A percentile compares a stretch with the other conserved stretches of the same genome.
Conservation (phyloP, 2,797 vertebrate species). For the Gastrophryne carolinensis region DNA sequence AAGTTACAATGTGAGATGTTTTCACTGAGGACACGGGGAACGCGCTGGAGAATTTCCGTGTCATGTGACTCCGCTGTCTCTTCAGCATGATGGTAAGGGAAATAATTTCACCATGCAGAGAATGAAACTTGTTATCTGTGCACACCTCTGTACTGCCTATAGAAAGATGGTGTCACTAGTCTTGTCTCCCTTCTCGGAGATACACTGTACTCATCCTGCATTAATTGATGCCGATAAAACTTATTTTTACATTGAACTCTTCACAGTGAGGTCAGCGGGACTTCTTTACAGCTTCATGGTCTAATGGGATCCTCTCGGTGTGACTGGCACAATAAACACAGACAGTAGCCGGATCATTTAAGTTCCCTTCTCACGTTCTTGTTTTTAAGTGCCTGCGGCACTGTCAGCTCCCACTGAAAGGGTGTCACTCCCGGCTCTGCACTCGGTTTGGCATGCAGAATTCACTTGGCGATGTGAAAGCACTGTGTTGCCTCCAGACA, state of each 20-base stretch:
- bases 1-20: neutral
- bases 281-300: neutral
- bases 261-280: neutral
- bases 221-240: neutral
- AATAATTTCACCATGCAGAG: slow-evolving; percentile 14
- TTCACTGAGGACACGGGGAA: neutral
- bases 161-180: neutral
- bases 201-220: neutral
- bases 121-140: neutral
- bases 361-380: slow-evolving; percentile 19
- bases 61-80: neutral
- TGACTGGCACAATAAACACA: neutral
- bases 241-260: neutral
- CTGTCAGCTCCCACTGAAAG: slow-evolving; percentile 54
- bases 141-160: neutral
- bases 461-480: slow-evolving; percentile 52
- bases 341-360: neutral
- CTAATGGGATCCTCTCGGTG: neutral
- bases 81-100: neutral
- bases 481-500: slow-evolving; percentile 51
- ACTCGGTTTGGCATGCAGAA: slow-evolving; percentile 57
- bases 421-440: slow-evolving; percentile 50
- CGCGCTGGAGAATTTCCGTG: neutral
- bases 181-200: neutral
- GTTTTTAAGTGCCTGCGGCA: slow-evolving; percentile 52